Evolutionary conservation across 2,113 vertebrate species (phyloP).

Genomic region (Anthoscopus minutus): DNA sequence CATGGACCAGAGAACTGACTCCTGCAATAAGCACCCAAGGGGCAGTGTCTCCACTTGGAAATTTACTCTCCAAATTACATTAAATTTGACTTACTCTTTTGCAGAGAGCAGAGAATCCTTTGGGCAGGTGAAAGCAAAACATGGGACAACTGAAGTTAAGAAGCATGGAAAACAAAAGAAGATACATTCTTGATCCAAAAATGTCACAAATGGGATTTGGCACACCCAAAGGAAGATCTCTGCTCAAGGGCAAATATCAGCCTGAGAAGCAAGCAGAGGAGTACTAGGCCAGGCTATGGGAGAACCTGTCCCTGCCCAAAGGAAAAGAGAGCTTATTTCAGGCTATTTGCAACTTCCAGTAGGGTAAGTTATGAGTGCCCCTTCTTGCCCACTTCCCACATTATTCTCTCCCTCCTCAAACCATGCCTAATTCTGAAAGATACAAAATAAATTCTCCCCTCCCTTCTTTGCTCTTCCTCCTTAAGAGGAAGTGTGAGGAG

Average conservation of each 20-base stretch:
- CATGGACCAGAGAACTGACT: background rate
- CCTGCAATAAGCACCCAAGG: background rate
- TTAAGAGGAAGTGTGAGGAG: background rate
- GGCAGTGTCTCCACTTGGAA: background rate
- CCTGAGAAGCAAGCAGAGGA: background rate
- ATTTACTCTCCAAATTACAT: background rate
- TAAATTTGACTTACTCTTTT: background rate
- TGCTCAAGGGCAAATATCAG: background rate
- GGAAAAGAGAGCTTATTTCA: background rate
- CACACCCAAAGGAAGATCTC: background rate
- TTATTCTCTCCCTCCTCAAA: background rate
- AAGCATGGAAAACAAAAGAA: background rate
- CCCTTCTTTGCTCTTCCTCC: background rate
- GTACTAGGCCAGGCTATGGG: background rate
- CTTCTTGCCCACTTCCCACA: background rate
- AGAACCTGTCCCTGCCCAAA: background rate
- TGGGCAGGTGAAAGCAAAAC: background rate
- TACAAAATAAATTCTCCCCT: background rate
- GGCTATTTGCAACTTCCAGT: background rate
- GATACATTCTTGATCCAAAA: background rate
- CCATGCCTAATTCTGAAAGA: background rate
- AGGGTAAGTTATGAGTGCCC: background rate
- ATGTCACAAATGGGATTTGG: background rate
- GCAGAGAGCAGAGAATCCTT: background rate
- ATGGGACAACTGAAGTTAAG: background rate